Evolutionary conservation across 2,113 vertebrate species (phyloP).

Genomic region (Chloropsis hardwickii): DNA sequence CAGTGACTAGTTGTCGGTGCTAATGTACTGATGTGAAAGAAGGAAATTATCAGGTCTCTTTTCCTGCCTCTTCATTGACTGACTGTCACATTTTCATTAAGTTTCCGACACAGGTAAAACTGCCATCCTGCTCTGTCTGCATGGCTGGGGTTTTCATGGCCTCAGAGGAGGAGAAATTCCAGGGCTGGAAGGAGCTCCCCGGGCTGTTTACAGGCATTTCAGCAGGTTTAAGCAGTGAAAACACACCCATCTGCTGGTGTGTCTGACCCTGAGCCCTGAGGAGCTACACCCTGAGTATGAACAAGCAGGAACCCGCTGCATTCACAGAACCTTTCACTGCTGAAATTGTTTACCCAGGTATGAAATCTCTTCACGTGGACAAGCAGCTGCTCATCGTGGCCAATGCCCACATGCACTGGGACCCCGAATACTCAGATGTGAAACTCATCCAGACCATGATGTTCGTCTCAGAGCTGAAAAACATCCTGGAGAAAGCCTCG

Average conservation of each 20-base stretch:
- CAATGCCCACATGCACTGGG: slow-evolving; percentile 99
- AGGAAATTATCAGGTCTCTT: neutral
- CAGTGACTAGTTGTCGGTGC: neutral
- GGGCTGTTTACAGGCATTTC: neutral
- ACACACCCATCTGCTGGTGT: neutral
- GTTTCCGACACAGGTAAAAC: neutral
- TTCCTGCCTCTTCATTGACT: neutral
- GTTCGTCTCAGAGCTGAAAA: slow-evolving; percentile 98
- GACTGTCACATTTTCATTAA: neutral
- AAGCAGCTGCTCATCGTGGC: slow-evolving; percentile 91
- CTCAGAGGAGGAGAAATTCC: neutral
- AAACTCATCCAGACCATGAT: slow-evolving; percentile 99
- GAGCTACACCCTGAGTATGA: neutral
- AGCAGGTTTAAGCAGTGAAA: neutral
- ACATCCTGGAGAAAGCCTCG: slow-evolving; percentile 90
- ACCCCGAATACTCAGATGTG: slow-evolving; percentile 96
- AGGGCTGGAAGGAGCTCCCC: neutral
- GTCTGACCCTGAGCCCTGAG: neutral
- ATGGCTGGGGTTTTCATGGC: neutral
- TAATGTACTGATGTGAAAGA: neutral
- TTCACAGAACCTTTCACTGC: neutral
- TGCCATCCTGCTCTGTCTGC: neutral
- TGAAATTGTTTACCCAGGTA: slow-evolving; percentile 67
- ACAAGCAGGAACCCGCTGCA: neutral
- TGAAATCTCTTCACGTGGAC: slow-evolving; percentile 85